phyloP scores from a whole-genome alignment of 2,113 vertebrate species.

The Galemys pyrenaicus region DNA sequence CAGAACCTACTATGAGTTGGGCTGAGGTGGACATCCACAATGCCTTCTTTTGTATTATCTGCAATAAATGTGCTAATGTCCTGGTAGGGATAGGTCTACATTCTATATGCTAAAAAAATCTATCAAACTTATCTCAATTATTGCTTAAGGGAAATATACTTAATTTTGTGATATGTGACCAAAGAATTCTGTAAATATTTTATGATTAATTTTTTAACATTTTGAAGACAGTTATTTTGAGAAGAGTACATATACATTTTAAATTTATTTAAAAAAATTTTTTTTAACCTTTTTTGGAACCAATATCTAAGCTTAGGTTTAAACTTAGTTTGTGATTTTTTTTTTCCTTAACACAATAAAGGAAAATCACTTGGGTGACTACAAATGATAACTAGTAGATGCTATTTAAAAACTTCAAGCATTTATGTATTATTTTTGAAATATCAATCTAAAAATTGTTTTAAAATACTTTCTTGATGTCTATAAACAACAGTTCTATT shows the following conservation, averaged over 20 bases:
- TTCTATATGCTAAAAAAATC: neutral
- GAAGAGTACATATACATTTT: neutral
- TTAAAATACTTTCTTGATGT: neutral
- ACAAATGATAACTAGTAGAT: neutral
- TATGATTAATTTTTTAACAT: neutral
- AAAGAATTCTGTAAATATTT: neutral
- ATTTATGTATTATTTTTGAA: neutral
- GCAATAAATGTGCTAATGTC: neutral
- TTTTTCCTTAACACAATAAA: constrained; percentile 38
- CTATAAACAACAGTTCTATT: neutral
- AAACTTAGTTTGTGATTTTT: constrained; percentile 10
- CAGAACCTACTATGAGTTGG: neutral
- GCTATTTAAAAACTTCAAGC: constrained; percentile 4
- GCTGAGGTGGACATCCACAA: neutral
- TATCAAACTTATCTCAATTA: constrained; percentile 42
- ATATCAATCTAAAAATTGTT: neutral
- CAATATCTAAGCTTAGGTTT: constrained; percentile 27
- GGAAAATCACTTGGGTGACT: constrained; percentile 31
- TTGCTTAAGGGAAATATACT: constrained; percentile 9
- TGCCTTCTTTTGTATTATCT: neutral
- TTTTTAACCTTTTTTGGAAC: too few species aligned
- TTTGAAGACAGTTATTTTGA: constrained; percentile 11
- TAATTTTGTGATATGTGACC: neutral
- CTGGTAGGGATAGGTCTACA: neutral
- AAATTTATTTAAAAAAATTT: too few species aligned